Evolutionary conservation across 2,888 invertebrate species (phyloP).

Genomic region (Byasa hedistus): DNA sequence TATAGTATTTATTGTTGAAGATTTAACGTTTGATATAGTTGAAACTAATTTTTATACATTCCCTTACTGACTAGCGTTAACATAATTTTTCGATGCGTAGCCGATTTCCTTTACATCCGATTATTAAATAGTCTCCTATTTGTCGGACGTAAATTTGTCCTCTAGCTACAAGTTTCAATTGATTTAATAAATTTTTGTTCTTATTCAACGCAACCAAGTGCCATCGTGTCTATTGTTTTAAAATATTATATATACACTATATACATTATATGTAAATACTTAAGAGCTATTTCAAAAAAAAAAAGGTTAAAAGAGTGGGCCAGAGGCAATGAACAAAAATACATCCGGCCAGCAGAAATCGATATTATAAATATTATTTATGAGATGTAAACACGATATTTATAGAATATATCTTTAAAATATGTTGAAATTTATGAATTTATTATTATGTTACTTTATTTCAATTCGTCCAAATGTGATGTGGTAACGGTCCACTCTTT

Average conservation of each 20-base stretch:
- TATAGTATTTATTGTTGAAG: constrained; percentile 76
- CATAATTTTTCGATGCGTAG: constrained; percentile 34
- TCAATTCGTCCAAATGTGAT: constrained; percentile 51
- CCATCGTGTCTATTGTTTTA: constrained; percentile 73
- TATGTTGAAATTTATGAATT: constrained; percentile 37
- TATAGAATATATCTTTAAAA: constrained; percentile 50
- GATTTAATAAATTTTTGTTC: constrained; percentile 49
- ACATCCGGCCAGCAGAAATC: constrained; percentile 63
- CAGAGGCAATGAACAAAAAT: constrained; percentile 47
- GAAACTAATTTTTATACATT: constrained; percentile 73
- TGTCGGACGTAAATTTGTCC: constrained; percentile 46
- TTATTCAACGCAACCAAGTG: constrained; percentile 74
- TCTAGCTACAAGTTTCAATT: constrained; percentile 42
- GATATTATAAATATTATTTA: constrained; percentile 38
- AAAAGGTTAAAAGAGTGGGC: constrained; percentile 61
- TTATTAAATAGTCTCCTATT: constrained; percentile 43
- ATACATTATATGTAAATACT: constrained; percentile 66
- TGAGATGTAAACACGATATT: constrained; percentile 42
- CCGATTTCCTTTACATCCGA: constrained; percentile 32
- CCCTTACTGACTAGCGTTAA: constrained; percentile 48
- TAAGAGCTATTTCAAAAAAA: constrained; percentile 47
- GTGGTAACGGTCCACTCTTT: constrained; percentile 54
- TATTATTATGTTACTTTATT: constrained; percentile 45
- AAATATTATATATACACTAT: constrained; percentile 72
- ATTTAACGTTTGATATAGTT: constrained; percentile 66